Percentiles rank a stretch among this genome's conserved stretches.
Evolutionary conservation across 2,888 invertebrate species (phyloP).

Genomic region (Pollenia angustigena): DNA sequence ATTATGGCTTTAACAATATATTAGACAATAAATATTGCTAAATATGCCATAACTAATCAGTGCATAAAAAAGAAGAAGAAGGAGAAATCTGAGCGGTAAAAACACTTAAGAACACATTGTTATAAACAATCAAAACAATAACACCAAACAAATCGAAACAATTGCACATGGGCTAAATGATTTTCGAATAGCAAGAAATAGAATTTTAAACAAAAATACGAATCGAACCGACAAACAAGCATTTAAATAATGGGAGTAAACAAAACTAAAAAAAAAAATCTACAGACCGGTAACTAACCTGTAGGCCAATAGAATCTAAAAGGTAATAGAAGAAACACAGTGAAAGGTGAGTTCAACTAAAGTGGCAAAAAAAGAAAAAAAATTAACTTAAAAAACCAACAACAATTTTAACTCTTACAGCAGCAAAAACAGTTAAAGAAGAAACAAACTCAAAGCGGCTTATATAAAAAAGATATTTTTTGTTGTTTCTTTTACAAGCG

Average conservation of each 20-base stretch:
- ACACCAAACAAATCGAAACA: constrained; percentile 62
- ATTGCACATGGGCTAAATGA: constrained; percentile 66
- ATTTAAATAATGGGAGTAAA: constrained; percentile 70
- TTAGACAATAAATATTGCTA: constrained; percentile 63
- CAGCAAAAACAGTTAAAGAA: neutral
- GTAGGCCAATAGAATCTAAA: constrained; percentile 57
- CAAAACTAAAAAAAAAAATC: constrained; percentile 1
- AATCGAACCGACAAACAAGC: constrained; percentile 61
- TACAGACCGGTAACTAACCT: constrained; percentile 51
- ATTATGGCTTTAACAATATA: constrained; percentile 42
- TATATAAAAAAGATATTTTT: constrained; percentile 44
- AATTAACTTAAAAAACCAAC: constrained; percentile 53
- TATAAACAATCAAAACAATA: constrained; percentile 73
- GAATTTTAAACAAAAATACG: constrained; percentile 5
- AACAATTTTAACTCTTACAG: constrained; percentile 46
- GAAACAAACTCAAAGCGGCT: constrained; percentile 40
- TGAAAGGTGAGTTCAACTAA: constrained; percentile 58
- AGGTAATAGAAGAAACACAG: constrained; percentile 29
- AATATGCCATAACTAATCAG: constrained; percentile 54
- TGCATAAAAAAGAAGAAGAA: constrained; percentile 30
- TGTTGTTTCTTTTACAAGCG: constrained; percentile 24
- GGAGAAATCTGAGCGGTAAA: constrained; percentile 53
- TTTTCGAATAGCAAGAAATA: constrained; percentile 65
- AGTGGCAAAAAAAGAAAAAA: constrained; percentile 46
- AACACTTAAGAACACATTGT: constrained; percentile 63